Conservation (phyloP, 2,797 vertebrate species). For the Hapalemur alaotrensis region DNA sequence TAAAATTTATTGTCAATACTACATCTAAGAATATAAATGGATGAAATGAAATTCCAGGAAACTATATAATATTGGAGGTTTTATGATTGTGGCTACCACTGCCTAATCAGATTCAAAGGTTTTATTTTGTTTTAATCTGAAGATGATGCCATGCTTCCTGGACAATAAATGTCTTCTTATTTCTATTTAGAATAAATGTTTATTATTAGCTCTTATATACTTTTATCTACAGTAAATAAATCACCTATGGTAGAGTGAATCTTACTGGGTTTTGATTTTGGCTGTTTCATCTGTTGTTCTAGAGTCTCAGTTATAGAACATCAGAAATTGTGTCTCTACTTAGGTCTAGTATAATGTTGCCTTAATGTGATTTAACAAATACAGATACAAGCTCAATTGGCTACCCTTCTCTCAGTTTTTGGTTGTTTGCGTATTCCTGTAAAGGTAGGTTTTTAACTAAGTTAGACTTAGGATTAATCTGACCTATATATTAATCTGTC, state of each 20-base stretch:
- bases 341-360: not conserved
- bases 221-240: not conserved
- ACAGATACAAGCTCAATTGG: not conserved
- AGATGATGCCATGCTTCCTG: not conserved
- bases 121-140: conserved; percentile 12
- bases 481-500: not conserved
- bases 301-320: not conserved
- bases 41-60: conserved; percentile 17
- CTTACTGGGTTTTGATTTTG: not conserved
- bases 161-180: not conserved
- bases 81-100: not conserved
- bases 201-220: not conserved
- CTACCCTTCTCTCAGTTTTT: not conserved
- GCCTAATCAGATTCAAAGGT: not conserved
- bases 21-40: not conserved
- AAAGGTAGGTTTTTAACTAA: conserved; percentile 12
- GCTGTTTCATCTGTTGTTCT: not conserved
- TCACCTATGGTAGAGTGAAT: not conserved
- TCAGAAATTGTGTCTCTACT: not conserved
- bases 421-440: not conserved
- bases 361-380: conserved; percentile 2
- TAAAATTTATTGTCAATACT: not conserved
- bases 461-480: not conserved
- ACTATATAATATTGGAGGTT: not conserved
- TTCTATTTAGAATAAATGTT: conserved; percentile 26